Base-by-base conservation (phyloP, 2,113 vertebrate species). In the Vulpes vulpes region DNA sequence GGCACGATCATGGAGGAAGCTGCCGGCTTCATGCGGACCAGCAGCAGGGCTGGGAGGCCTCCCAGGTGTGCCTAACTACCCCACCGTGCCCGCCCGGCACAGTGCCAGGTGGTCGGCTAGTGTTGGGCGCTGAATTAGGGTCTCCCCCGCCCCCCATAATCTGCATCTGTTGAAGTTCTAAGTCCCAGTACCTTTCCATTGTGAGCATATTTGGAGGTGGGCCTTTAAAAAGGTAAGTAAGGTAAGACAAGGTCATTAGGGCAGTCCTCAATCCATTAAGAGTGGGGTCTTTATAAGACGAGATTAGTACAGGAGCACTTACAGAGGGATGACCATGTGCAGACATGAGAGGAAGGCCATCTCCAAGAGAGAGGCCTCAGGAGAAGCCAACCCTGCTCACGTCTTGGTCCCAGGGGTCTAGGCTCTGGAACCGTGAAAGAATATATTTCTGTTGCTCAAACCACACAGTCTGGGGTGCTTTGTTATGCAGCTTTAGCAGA, bases 291-390 rank as follows among this genome's bases (percentile, higher is more conserved):
- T 86, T 60, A 8, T 11, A 27, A 67, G 25, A 32, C 16, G 32
- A 17, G 32, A 10, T 20, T 0, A 35, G 69, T 25, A 32, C 55
- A 60, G 22, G 2, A 4, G 53, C 35, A 2, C 11, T 15, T 35
- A 32, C 8, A 20, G 19, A 65, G 27, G 38, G 51, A 9, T 12
- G 6, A 43, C 62, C 64, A 0, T 0, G 16, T 12, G 57, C 30
- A 1, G 78, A 76, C 49, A 1, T 10, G 3, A 83, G 38, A 69
- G 11, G 16, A 53, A 0, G 0, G 27, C 59, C 55, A 0, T 25
- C 60, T 1, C 2, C 53, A 16, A 38, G 32, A 32, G 55, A 49
- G 64, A 79, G 49, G 4, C 38, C 20, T 12, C 25, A 2, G 20
- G 19, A 30, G 81, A 30, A 32, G 27, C 38, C 51, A 20, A 20